phyloP scores from a whole-genome alignment of 2,113 vertebrate genomes.

The Seriola aureovittata region DNA sequence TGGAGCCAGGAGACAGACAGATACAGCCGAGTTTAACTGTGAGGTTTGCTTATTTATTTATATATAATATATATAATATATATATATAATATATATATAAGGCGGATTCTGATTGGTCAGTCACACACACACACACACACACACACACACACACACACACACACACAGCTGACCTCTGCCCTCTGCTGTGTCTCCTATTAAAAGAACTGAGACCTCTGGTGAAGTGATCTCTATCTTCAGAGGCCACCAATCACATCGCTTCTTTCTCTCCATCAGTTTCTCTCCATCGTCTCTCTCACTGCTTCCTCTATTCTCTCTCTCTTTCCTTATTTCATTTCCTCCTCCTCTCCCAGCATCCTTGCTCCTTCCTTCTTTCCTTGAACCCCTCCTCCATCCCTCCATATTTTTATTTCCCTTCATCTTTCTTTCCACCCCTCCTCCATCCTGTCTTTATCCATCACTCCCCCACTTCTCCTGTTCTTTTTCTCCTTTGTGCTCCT shows the following conservation, averaged over 20 bases:
- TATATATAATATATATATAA: too few relatives aligned
- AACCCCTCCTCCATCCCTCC: background rate
- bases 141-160: slow-evolving; percentile 20
- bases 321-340: too few relatives aligned
- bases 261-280: slow-evolving; percentile 1
- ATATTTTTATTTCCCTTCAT: too few relatives aligned
- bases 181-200: slow-evolving; percentile 14
- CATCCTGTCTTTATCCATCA: background rate
- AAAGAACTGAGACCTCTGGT: slow-evolving; percentile 27
- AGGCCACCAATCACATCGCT: background rate
- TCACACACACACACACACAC: slow-evolving; percentile 15
- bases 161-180: slow-evolving; percentile 6
- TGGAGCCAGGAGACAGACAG: too few relatives aligned
- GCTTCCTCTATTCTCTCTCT: background rate
- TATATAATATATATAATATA: too few relatives aligned
- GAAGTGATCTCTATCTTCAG: background rate
- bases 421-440: background rate
- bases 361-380: background rate
- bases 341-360: too few relatives aligned
- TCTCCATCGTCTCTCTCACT: too few relatives aligned
- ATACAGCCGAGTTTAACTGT: too few relatives aligned
- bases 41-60: too few relatives aligned
- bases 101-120: background rate
- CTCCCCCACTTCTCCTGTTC: background rate
- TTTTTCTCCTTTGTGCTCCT: too few relatives aligned